Percentiles rank a stretch among this genome's conserved stretches.
phyloP scores from a whole-genome alignment of 2,113 vertebrate genomes.

The Melierax canorus region DNA sequence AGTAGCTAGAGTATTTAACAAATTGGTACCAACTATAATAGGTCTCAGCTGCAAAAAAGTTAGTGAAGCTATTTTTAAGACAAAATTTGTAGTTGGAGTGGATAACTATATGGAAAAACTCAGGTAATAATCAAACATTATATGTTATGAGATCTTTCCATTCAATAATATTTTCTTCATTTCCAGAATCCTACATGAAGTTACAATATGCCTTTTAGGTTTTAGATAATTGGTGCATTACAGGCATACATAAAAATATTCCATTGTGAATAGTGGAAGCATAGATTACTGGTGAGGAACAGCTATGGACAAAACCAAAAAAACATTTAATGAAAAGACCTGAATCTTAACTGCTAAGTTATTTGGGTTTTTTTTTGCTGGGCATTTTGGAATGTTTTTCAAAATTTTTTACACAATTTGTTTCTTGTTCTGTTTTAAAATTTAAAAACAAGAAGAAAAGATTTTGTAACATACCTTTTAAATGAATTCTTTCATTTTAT shows the following conservation, averaged over 20 bases:
- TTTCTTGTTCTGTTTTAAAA: background rate
- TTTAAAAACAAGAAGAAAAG: background rate
- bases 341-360: background rate
- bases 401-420: background rate
- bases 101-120: background rate
- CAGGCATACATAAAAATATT: background rate
- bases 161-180: background rate
- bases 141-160: background rate
- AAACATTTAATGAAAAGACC: background rate
- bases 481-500: background rate
- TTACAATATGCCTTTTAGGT: background rate
- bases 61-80: background rate
- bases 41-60: background rate
- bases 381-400: background rate
- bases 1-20: background rate
- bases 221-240: background rate
- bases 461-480: background rate
- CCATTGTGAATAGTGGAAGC: background rate
- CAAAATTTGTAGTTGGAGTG: background rate
- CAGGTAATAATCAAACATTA: background rate
- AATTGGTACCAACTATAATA: background rate
- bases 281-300: background rate
- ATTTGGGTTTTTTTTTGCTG: background rate
- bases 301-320: background rate
- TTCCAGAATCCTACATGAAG: background rate